Evolutionary conservation across 2,888 invertebrate species (phyloP), one percentile per base, ranked within the genome.

Genomic region (Galerucella nymphaeae): DNA sequence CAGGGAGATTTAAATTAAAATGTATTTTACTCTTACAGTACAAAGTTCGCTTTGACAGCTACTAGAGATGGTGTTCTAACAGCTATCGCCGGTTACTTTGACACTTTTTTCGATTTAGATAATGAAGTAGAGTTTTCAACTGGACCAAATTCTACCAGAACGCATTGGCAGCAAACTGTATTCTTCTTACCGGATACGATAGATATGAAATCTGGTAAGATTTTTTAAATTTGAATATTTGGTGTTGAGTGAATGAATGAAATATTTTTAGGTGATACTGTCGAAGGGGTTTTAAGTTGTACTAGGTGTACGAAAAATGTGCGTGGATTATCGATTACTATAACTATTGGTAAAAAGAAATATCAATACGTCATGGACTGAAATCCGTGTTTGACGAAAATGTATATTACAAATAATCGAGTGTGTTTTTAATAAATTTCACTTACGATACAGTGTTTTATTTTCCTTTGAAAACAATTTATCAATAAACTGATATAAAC

Each of bases 151-250:
- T 87, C 89, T 0, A 88, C 90, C 0, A 88, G 91, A 23, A 98
- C 98, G 0, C 98, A 98, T 88, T 98, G 98, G 98, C 96, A 97
- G 84, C 98, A 98, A 86, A 96, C 96, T 0, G 90, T 96, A 1
- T 96, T 97, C 85, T 94, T 94, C 82, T 88, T 98, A 14, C 93
- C 91, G 75, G 90, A 93, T 78, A 91, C 93, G 45, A 89, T 93
- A 62, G 85, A 89, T 63, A 91, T 96, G 0, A 91, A 91, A 76
- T 87, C 91, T 86, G 95, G 94, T 85, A 82, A 81, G 67, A 67
- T n/a, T 16, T 45, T n/a, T 61, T 66, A 8, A 8, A 38, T 38
- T 38, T 38, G 8, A 38, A 38, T 6, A 38, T 38, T 38, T 38
- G 5, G 30, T n/a, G n/a, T n/a, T n/a, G n/a, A n/a, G n/a, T n/a